Percentiles rank a stretch among this genome's conserved stretches.
Evolutionary conservation across 2,113 vertebrate genomes (phyloP).

Genomic region (Octodon degus): DNA sequence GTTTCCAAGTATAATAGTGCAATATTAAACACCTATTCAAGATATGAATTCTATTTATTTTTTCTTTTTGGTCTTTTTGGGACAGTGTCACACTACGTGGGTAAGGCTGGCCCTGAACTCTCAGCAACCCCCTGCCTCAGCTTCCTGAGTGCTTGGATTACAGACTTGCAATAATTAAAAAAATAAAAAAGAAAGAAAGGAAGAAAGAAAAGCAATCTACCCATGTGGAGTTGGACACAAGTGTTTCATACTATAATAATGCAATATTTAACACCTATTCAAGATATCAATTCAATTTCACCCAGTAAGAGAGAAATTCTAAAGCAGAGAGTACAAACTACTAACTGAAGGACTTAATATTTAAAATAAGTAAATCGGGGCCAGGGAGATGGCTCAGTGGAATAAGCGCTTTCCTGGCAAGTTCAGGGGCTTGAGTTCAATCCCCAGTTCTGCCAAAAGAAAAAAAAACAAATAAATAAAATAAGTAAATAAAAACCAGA

Average conservation of each 20-base stretch:
- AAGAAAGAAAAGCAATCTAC: no score
- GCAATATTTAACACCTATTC: no score
- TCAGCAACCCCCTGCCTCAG: background rate
- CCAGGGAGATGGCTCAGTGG: no score
- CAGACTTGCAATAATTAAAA: background rate
- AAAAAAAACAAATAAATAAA: background rate
- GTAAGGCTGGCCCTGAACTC: background rate
- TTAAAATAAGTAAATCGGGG: background rate
- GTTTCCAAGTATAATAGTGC: background rate
- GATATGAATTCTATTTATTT: constrained; percentile 12
- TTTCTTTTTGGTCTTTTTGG: background rate
- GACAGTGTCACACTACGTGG: background rate
- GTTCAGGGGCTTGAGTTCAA: no score
- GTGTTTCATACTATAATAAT: no score
- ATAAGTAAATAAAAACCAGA: background rate
- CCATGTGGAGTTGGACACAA: no score
- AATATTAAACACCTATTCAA: background rate
- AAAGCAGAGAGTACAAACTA: background rate
- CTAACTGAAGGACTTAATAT: background rate
- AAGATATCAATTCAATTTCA: no score
- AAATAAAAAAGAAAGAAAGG: no score
- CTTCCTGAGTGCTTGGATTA: background rate
- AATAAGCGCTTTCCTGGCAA: no score
- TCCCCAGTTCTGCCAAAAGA: no score
- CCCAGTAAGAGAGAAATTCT: constrained; percentile 22